Evolutionary conservation across 2,113 vertebrate genomes (phyloP), one percentile per base, ranked within the genome.

Genomic region (Pelmatolapia mariae): DNA sequence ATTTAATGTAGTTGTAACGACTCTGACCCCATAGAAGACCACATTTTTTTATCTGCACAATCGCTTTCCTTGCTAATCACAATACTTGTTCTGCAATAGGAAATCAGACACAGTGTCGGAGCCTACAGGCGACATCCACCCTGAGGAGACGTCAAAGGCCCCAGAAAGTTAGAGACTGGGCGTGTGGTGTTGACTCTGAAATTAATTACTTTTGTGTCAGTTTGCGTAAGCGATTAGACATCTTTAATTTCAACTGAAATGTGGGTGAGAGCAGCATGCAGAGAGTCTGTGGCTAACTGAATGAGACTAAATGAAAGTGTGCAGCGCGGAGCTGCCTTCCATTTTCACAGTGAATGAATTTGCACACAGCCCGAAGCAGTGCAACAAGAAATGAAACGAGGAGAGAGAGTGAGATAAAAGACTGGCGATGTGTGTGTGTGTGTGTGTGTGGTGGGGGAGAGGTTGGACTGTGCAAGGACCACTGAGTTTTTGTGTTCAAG

Each of bases 361-460:
- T 91, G 81, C 91, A 89, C 86, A 85, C 84, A 87, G 93, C 92
- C 89, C 4, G 88, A 89, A 92, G 91, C 86, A 53, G 85, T 40
- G 54, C 22, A 15, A 90, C 5, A 43, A 63, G 81, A 90, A 89
- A 86, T 83, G 81, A 88, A 83, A 38, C 2, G 59, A 56, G 56
- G n/a, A 61, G 87, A 85, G 63, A 80, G 80, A 54, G 73, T 10
- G 13, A 81, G 81, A 90, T 87, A 89, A 81, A 80, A 86, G 83
- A 57, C n/a, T 53, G 18, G 4, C 16, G 10, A 26, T 59, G 54
- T 22, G 15, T 45, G 29, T 63, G 59, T n/a, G 8, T 53, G 52
- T 24, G 57, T 36, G 59, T 36, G 61, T 36, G 63, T 66, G 43
- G 19, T 8, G 45, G 11, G 43, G 13, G 19, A 8, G 45, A 31